Percentiles rank a stretch among this genome's conserved stretches.
Evolutionary conservation across 1,140 invertebrate species (phyloP).

Genomic region (Drosophila prosaltans): DNA sequence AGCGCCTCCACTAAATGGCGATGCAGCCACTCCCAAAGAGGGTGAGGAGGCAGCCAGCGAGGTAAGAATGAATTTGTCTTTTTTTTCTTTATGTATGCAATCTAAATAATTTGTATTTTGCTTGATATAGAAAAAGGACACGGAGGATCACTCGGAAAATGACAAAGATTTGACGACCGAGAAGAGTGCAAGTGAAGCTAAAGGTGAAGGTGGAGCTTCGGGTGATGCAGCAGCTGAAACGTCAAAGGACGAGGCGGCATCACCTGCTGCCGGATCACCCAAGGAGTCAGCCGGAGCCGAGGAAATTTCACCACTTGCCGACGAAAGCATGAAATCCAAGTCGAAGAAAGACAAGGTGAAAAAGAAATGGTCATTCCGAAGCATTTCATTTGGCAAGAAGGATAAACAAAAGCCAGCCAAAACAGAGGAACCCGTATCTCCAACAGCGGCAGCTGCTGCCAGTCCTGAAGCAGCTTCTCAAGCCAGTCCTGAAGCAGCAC

Average conservation of each 20-base stretch:
- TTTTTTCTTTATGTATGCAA: too few species aligned
- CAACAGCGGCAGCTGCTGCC: slow-evolving; percentile 52
- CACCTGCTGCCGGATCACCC: slow-evolving; percentile 44
- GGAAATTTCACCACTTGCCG: slow-evolving; percentile 84
- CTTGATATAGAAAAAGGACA: slow-evolving; percentile 85
- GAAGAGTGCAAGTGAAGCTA: slow-evolving; percentile 82
- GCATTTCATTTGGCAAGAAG: slow-evolving; percentile 92
- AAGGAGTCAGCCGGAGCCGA: slow-evolving; percentile 84
- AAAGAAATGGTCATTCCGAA: slow-evolving; percentile 94
- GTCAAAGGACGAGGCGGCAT: slow-evolving; percentile 66
- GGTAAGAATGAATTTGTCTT: slow-evolving; percentile 43
- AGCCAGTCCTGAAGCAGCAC: slow-evolving; percentile 33
- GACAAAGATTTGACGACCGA: slow-evolving; percentile 87
- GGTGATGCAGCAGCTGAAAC: slow-evolving; percentile 80
- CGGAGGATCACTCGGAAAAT: slow-evolving; percentile 86
- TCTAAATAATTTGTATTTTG: not conserved
- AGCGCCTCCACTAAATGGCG: slow-evolving; percentile 86
- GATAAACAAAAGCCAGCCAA: slow-evolving; percentile 92
- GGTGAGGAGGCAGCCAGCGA: slow-evolving; percentile 63
- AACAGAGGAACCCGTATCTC: slow-evolving; percentile 83
- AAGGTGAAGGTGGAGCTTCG: slow-evolving; percentile 73
- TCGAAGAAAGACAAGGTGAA: slow-evolving; percentile 92
- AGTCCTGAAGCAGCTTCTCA: slow-evolving; percentile 31
- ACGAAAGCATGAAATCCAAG: slow-evolving; percentile 87
- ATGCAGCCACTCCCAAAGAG: slow-evolving; percentile 86